These are phyloP conservation scores for Ceyx melanurus DNA, from an alignment of 2,113 vertebrate genomes.

Conservation along the genomic window DNA sequence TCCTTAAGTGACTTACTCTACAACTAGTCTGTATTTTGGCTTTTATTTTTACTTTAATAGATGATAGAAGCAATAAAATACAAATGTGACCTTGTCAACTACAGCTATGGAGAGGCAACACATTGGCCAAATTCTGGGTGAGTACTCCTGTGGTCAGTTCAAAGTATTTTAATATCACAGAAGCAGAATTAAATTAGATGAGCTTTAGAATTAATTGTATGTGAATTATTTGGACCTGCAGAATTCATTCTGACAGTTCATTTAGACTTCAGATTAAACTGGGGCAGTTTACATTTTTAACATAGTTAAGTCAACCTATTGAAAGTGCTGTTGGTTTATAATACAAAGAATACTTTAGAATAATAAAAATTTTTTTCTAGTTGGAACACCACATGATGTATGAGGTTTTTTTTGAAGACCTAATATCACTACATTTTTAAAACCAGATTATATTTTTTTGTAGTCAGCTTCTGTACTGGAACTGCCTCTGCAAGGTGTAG, in stretches of 20 bases:
- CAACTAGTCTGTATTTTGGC: not conserved
- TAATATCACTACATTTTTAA: not conserved
- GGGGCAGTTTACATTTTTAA: not conserved
- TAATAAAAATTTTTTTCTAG: not conserved
- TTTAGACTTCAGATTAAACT: not conserved
- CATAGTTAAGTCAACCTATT: not conserved
- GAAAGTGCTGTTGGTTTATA: not conserved
- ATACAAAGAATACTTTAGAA: not conserved
- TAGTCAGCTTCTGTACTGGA: not conserved
- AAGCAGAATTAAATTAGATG: not conserved
- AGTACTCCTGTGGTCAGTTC: slow-evolving; percentile 43
- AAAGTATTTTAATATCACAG: not conserved
- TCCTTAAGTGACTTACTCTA: not conserved
- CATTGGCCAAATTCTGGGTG: slow-evolving; percentile 99
- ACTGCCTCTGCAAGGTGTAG: not conserved
- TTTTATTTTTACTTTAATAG: slow-evolving; percentile 74
- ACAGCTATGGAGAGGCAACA: slow-evolving; percentile 98
- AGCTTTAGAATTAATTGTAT: not conserved
- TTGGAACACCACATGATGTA: not conserved
- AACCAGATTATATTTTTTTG: not conserved
- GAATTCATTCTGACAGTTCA: too few species aligned
- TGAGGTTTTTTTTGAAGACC: not conserved
- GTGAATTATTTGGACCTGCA: too few species aligned
- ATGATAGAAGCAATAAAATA: slow-evolving; percentile 99
- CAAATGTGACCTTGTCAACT: slow-evolving; percentile 98